phyloP scores from a whole-genome alignment of 2,888 invertebrate genomes.

The Polydrusus tereticollis region DNA sequence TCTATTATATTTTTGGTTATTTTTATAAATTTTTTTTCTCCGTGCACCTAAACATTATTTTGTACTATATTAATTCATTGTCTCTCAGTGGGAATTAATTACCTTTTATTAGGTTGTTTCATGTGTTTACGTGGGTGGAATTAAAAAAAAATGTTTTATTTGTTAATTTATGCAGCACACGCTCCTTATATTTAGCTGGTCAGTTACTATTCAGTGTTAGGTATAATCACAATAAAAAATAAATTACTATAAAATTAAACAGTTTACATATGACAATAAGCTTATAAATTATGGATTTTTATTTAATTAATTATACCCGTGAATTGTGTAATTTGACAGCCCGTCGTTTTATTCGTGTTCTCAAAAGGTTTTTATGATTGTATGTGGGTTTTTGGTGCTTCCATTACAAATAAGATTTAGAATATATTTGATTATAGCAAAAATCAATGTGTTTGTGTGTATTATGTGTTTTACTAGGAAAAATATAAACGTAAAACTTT shows the following conservation, averaged over 20 bases:
- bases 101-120: not conserved
- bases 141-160: not conserved
- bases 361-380: no score
- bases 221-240: not conserved
- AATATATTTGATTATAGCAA: no score
- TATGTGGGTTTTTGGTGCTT: no score
- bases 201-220: not conserved
- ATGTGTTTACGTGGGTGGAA: not conserved
- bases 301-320: not conserved
- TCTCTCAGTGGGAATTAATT: not conserved
- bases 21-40: no score
- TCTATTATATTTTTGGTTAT: no score
- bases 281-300: not conserved
- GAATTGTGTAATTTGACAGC: not conserved
- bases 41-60: not conserved
- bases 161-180: slow-evolving; percentile 14
- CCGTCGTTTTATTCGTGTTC: not conserved
- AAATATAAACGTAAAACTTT: no score
- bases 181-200: not conserved
- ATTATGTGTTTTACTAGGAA: no score
- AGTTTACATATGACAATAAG: not conserved
- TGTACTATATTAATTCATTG: not conserved
- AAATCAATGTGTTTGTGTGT: no score
- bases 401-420: no score
- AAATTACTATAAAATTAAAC: not conserved